Conservation (phyloP, 2,113 vertebrate genomes). For the Poeciliopsis turrubarensis region DNA sequence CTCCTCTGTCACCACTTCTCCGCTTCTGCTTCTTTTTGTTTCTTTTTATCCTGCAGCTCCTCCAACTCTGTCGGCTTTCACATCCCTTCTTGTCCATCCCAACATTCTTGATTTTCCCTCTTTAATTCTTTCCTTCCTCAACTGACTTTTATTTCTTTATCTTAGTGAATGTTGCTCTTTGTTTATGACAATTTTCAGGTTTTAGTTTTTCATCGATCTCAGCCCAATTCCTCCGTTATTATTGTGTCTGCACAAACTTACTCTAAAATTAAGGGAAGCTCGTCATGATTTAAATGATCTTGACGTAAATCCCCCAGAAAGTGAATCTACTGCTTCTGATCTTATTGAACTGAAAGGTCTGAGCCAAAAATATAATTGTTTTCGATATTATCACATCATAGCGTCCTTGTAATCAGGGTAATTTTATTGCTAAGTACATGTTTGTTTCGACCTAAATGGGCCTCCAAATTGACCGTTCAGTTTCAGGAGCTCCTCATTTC, state of each 20-base stretch:
- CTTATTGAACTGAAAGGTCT: background rate
- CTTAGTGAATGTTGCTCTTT: conserved; percentile 11
- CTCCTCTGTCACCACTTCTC: conserved; percentile 36
- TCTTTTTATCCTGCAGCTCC: conserved; percentile 9
- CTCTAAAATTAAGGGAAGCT: conserved; percentile 8
- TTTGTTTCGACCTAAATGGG: background rate
- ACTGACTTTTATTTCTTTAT: conserved; percentile 6
- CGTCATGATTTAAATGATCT: background rate
- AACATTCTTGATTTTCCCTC: conserved; percentile 10
- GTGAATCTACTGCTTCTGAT: background rate
- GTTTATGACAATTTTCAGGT: conserved; percentile 40
- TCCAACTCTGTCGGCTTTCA: conserved; percentile 3
- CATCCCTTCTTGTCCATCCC: conserved; percentile 16
- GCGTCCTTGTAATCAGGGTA: background rate
- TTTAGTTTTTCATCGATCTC: conserved; percentile 23
- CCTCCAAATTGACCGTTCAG: background rate
- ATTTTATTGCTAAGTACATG: background rate
- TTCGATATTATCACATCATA: background rate
- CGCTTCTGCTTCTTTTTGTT: conserved; percentile 22
- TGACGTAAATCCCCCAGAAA: background rate
- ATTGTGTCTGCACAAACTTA: background rate
- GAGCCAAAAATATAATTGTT: background rate
- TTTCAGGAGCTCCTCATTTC: background rate
- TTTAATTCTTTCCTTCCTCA: conserved; percentile 11
- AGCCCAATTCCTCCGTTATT: background rate